Percentiles rank a stretch among this genome's conserved stretches.
These are phyloP conservation scores for Numenius arquata DNA, from an alignment of 2,113 vertebrate species.

Conservation along the genomic window DNA sequence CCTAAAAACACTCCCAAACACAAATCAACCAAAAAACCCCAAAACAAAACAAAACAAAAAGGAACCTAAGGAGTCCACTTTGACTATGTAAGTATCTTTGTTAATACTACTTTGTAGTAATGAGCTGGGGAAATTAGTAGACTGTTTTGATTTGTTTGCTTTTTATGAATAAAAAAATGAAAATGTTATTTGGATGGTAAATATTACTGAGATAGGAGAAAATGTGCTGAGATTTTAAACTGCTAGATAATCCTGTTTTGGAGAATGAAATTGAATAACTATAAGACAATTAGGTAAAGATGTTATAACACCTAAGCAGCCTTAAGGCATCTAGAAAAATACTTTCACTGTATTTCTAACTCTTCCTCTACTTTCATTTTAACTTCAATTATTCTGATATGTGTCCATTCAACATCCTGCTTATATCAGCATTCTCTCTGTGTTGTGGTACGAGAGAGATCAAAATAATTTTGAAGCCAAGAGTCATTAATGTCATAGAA, in stretches of 20 bases:
- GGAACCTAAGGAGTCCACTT: neutral
- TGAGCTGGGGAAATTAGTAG: neutral
- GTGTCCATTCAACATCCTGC: neutral
- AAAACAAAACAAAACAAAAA: neutral
- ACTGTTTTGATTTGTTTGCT: rapidly evolving
- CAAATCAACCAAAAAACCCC: neutral
- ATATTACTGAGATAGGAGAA: neutral
- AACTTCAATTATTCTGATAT: neutral
- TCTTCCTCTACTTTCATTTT: neutral
- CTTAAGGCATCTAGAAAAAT: neutral
- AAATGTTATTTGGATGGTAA: neutral
- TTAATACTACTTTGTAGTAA: neutral
- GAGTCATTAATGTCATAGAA: neutral
- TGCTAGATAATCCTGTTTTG: neutral
- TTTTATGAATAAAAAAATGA: neutral
- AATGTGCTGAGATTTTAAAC: neutral
- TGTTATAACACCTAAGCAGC: neutral
- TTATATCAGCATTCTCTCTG: neutral
- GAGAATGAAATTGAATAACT: neutral
- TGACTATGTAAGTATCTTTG: neutral
- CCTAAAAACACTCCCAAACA: neutral
- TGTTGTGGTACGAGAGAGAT: neutral
- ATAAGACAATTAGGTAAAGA: neutral
- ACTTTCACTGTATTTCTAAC: neutral
- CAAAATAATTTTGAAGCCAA: neutral